These are phyloP conservation scores for Umimayanthus kanabou DNA, from an alignment of 92 coral and sea anemone genomes.

Conservation along the genomic window DNA sequence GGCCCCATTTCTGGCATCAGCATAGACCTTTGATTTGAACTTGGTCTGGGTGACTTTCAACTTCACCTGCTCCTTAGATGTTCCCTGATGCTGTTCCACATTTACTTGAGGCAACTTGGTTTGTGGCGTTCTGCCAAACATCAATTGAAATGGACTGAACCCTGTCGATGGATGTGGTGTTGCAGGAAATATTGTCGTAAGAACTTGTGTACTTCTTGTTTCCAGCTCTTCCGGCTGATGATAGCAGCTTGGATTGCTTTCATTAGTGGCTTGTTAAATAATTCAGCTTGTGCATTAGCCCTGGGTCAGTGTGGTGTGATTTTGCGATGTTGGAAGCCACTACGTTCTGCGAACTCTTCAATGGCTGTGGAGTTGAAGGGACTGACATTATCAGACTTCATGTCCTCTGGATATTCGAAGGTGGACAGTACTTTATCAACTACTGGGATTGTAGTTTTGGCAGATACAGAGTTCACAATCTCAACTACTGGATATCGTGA, in stretches of 20 bases:
- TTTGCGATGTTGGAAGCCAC: slow-evolving; percentile 20
- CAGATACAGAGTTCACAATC: slow-evolving; percentile 22
- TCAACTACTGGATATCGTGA: slow-evolving; percentile 43
- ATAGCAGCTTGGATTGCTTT: slow-evolving; percentile 33
- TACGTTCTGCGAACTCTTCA: slow-evolving; percentile 1
- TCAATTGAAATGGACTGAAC: no score
- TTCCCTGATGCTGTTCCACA: background rate
- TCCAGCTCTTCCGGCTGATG: slow-evolving; percentile 21
- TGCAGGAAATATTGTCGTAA: slow-evolving; percentile 38
- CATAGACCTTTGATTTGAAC: slow-evolving; percentile 8
- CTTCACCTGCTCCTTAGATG: background rate
- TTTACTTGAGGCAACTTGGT: slow-evolving; percentile 38
- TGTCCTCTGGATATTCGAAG: slow-evolving; percentile 38
- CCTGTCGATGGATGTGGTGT: slow-evolving; percentile 29
- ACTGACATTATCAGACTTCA: slow-evolving; percentile 37
- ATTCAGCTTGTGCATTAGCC: slow-evolving; percentile 46
- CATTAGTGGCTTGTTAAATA: slow-evolving; percentile 51
- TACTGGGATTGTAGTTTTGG: no score
- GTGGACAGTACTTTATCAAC: slow-evolving; percentile 39
- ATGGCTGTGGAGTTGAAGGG: background rate
- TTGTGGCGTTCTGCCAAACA: slow-evolving; percentile 26
- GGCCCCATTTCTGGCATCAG: slow-evolving; percentile 20
- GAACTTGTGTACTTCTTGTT: slow-evolving; percentile 33
- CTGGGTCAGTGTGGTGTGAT: slow-evolving; percentile 43
- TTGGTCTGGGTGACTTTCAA: slow-evolving; percentile 26